Conservation (phyloP, 2,797 vertebrate species). For the Chaetophractus vellerosus region DNA sequence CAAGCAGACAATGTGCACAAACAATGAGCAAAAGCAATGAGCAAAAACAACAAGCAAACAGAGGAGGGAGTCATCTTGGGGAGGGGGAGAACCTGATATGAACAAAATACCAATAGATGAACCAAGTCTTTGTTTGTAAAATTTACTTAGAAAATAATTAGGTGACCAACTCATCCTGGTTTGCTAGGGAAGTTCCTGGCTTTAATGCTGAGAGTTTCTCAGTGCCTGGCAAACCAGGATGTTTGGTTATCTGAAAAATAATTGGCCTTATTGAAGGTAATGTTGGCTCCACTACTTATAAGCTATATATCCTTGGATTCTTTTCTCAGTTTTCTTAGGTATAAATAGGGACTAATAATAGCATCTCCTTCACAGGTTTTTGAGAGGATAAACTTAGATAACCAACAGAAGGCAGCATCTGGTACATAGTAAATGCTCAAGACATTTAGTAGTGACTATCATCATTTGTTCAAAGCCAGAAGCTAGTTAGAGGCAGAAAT, state of each 20-base stretch:
- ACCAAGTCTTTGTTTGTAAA: background rate
- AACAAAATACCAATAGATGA: background rate
- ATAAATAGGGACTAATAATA: background rate
- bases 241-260: background rate
- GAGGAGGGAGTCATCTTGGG: no score
- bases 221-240: background rate
- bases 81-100: background rate
- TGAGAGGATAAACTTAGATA: background rate
- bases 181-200: background rate
- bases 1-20: no score
- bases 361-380: background rate
- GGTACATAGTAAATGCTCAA: accelerated
- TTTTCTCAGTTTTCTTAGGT: background rate
- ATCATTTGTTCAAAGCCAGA: background rate
- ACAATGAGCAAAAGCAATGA: no score
- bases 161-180: background rate
- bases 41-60: no score
- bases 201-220: background rate
- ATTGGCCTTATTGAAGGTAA: background rate
- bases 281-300: no score
- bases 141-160: background rate
- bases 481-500: background rate
- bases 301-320: background rate
- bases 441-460: background rate
- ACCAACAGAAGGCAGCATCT: background rate